A percentile compares a stretch with the other conserved stretches of the same genome.
Evolutionary conservation across 2,888 invertebrate species (phyloP).

Genomic region (Parnassius smintheus): DNA sequence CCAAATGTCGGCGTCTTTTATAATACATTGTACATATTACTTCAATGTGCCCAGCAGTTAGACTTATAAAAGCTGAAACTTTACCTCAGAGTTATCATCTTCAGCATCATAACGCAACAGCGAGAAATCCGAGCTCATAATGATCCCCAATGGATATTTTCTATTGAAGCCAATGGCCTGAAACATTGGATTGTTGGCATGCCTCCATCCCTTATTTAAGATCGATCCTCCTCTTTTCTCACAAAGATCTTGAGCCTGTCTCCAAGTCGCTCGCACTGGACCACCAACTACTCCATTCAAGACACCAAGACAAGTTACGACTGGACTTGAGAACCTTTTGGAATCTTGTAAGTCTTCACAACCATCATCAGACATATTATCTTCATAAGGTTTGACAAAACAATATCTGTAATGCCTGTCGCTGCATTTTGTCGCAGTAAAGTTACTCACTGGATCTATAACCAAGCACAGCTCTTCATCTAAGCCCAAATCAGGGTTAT

Average conservation of each 20-base stretch:
- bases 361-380: conserved; percentile 41
- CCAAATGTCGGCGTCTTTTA: too few relatives aligned
- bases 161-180: conserved; percentile 36
- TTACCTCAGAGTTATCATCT: conserved; percentile 45
- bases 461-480: conserved; percentile 61
- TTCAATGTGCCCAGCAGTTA: too few relatives aligned
- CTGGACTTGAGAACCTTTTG: conserved; percentile 57
- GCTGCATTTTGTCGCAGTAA: conserved; percentile 57
- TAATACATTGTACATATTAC: too few relatives aligned
- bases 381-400: conserved; percentile 56
- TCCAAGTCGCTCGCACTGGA: conserved; percentile 64
- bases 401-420: conserved; percentile 65
- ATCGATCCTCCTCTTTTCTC: conserved; percentile 51
- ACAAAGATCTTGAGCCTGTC: conserved; percentile 57
- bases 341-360: conserved; percentile 48
- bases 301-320: conserved; percentile 54
- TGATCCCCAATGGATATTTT: conserved; percentile 57
- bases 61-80: conserved; percentile 7
- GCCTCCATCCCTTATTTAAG: conserved; percentile 67
- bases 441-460: conserved; percentile 51
- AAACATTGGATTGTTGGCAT: conserved; percentile 55
- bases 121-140: conserved; percentile 43
- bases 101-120: conserved; percentile 44
- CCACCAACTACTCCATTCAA: conserved; percentile 50
- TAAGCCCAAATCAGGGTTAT: conserved; percentile 40